Conservation (phyloP, 2,888 invertebrate species). For the Melieria crassipennis region DNA sequence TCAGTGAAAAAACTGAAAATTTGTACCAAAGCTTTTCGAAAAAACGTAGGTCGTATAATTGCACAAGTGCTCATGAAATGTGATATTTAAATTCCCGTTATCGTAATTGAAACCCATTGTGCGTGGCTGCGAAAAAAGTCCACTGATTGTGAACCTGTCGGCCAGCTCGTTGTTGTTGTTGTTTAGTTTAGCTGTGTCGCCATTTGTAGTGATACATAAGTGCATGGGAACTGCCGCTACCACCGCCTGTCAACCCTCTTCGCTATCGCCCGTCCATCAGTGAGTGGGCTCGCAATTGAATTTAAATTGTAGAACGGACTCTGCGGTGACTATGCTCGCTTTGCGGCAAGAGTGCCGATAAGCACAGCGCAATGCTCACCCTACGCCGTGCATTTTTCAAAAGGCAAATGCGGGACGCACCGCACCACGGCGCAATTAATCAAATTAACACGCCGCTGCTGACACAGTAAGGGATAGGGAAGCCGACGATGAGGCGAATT, state of each 20-base stretch:
- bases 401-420: background rate
- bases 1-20: background rate
- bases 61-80: background rate
- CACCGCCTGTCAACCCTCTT: no score
- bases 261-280: no score
- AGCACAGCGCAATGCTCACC: no score
- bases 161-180: background rate
- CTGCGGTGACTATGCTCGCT: no score
- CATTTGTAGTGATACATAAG: no score
- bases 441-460: constrained; percentile 40
- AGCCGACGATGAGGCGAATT: background rate
- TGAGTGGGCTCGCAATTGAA: no score
- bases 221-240: no score
- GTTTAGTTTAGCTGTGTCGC: background rate
- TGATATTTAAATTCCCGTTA: constrained; percentile 6
- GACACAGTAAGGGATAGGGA: background rate
- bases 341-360: no score
- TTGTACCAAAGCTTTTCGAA: background rate
- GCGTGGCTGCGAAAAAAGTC: constrained; percentile 27
- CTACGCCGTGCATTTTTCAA: no score
- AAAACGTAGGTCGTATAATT: background rate
- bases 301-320: no score
- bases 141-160: constrained; percentile 37
- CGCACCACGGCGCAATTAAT: constrained; percentile 39
- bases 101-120: constrained; percentile 41